Evolutionary conservation across 2,888 invertebrate species (phyloP).

Genomic region (Litoditis marina): DNA sequence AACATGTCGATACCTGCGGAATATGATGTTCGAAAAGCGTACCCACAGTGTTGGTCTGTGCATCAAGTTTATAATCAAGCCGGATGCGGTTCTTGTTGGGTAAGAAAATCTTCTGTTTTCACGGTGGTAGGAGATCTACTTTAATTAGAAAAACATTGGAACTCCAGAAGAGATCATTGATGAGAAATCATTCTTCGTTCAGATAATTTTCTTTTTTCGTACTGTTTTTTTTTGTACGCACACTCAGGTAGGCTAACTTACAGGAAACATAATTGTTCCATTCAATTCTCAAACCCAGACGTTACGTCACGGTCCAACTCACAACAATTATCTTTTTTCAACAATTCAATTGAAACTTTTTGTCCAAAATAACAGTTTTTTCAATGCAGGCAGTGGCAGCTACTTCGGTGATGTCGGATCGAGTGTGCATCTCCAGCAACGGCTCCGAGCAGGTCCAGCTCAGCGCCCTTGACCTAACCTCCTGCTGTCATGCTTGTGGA

Average conservation of each 20-base stretch:
- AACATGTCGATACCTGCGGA: slow-evolving; percentile 47
- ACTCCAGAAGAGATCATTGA: no score
- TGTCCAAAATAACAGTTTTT: neutral
- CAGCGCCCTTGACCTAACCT: slow-evolving; percentile 63
- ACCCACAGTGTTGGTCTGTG: slow-evolving; percentile 49
- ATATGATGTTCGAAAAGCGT: slow-evolving; percentile 61
- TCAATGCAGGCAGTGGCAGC: slow-evolving; percentile 33
- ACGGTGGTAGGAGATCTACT: no score
- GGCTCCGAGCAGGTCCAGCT: slow-evolving; percentile 56
- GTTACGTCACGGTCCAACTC: no score
- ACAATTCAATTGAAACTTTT: neutral
- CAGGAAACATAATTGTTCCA: neutral
- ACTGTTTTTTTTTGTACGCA: neutral
- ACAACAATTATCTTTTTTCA: no score
- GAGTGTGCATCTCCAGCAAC: slow-evolving; percentile 61
- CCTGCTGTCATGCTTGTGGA: slow-evolving; percentile 60
- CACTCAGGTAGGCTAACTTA: no score
- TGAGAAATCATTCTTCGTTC: no score
- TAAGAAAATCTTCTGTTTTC: slow-evolving; percentile 2
- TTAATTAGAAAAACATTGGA: no score
- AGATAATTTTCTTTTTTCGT: no score
- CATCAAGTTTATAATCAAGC: slow-evolving; percentile 38
- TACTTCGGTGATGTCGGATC: slow-evolving; percentile 56
- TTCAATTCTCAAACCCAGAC: no score
- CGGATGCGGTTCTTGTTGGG: slow-evolving; percentile 48